phyloP scores from a whole-genome alignment of 2,113 vertebrate species.

The Bos indicus region DNA sequence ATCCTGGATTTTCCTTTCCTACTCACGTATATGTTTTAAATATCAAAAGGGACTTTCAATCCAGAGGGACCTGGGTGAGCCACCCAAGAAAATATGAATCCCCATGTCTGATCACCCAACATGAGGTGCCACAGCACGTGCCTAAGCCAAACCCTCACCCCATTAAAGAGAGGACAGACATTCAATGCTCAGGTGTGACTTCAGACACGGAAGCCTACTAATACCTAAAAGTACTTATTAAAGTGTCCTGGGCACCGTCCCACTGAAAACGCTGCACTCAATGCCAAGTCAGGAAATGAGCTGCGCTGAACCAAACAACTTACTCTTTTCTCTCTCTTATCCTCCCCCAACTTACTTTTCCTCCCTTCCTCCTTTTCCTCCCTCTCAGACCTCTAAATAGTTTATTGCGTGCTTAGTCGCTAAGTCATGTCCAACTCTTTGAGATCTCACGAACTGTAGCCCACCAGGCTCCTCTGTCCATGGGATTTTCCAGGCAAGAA shows the following conservation, averaged over 20 bases:
- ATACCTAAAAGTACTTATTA: not conserved
- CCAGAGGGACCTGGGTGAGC: not conserved
- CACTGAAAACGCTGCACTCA: not conserved
- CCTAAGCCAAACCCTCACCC: not conserved
- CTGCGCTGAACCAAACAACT: not conserved
- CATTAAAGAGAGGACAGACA: not conserved
- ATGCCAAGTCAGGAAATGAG: not conserved
- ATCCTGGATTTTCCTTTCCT: not conserved
- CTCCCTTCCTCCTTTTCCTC: not conserved
- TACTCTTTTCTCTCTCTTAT: not conserved
- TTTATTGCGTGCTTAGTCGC: not conserved
- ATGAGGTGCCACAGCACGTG: not conserved
- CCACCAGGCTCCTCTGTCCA: not conserved
- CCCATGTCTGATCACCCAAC: not conserved
- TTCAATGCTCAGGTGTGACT: not conserved
- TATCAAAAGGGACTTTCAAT: not conserved
- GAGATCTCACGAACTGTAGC: not conserved
- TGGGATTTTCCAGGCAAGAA: not conserved
- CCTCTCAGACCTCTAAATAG: not conserved
- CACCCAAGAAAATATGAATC: slow-evolving; percentile 16
- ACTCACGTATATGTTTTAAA: not conserved
- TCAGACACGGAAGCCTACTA: not conserved
- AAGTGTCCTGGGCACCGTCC: not conserved
- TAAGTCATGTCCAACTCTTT: not conserved
- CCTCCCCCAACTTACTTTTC: not conserved